Percentiles rank a stretch among this genome's conserved stretches.
These are phyloP conservation scores for Amphimallon solstitiale DNA, from an alignment of 2,888 invertebrate genomes.

Conservation along the genomic window DNA sequence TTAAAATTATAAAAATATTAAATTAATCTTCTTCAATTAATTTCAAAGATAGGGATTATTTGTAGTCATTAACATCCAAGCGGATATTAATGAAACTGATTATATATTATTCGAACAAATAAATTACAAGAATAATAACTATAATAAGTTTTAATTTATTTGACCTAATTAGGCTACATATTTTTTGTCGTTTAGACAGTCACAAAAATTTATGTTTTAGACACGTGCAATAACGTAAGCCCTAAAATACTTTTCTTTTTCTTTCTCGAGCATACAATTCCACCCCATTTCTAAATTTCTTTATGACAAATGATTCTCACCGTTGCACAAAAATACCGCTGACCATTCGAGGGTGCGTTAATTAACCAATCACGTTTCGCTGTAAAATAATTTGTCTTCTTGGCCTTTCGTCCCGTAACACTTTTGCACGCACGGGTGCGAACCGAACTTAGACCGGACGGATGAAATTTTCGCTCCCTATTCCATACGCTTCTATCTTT, in stretches of 20 bases:
- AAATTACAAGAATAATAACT: no score
- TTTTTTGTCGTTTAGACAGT: no score
- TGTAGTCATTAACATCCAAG: no score
- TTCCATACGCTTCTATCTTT: not conserved
- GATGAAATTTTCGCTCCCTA: conserved; percentile 5
- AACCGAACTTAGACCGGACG: not conserved
- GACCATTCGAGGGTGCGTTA: conserved; percentile 15
- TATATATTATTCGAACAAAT: no score
- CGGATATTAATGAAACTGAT: no score
- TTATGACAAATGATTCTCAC: conserved; percentile 24
- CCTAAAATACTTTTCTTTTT: not conserved
- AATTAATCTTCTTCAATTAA: no score
- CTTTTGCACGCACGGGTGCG: not conserved
- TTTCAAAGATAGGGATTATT: no score
- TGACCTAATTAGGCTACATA: no score
- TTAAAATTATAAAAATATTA: no score
- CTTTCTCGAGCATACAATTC: not conserved
- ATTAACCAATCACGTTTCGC: conserved; percentile 30
- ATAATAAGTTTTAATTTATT: no score
- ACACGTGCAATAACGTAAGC: no score
- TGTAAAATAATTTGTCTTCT: conserved; percentile 29
- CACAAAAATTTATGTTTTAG: no score
- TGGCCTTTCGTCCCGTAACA: not conserved
- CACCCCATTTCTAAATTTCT: conserved; percentile 10
- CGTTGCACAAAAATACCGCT: conserved; percentile 12